Conservation (phyloP, 2,113 vertebrate species). For the Heteronetta atricapilla region DNA sequence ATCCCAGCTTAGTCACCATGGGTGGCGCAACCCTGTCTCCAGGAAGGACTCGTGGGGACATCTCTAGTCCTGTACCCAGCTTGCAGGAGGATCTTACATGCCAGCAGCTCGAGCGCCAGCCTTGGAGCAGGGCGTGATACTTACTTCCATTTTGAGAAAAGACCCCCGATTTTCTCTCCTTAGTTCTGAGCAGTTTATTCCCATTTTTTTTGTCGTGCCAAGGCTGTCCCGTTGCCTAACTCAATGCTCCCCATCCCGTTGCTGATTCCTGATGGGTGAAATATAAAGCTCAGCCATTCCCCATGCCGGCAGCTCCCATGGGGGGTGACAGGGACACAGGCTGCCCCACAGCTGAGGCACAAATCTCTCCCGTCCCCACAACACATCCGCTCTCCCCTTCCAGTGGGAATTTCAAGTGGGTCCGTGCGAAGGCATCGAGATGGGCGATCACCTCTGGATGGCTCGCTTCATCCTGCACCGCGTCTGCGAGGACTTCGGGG, state of each 20-base stretch:
- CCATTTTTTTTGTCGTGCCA: background rate
- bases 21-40: background rate
- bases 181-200: background rate
- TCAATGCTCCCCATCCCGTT: background rate
- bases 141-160: background rate
- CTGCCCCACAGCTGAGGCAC: background rate
- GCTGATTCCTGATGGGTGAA: background rate
- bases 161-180: background rate
- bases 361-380: background rate
- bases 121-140: rapidly evolving
- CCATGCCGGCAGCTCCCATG: background rate
- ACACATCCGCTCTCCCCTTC: rapidly evolving
- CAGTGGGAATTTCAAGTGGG: conserved; percentile 87
- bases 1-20: background rate
- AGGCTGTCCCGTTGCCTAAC: background rate
- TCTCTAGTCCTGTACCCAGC: background rate
- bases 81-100: background rate
- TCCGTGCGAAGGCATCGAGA: conserved; percentile 78
- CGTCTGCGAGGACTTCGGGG: conserved; percentile 80
- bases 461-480: conserved; percentile 86
- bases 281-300: background rate
- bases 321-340: background rate
- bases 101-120: background rate
- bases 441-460: conserved; percentile 89
- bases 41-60: background rate